phyloP scores from a whole-genome alignment of 2,113 vertebrate genomes.

The Blennius ocellaris region DNA sequence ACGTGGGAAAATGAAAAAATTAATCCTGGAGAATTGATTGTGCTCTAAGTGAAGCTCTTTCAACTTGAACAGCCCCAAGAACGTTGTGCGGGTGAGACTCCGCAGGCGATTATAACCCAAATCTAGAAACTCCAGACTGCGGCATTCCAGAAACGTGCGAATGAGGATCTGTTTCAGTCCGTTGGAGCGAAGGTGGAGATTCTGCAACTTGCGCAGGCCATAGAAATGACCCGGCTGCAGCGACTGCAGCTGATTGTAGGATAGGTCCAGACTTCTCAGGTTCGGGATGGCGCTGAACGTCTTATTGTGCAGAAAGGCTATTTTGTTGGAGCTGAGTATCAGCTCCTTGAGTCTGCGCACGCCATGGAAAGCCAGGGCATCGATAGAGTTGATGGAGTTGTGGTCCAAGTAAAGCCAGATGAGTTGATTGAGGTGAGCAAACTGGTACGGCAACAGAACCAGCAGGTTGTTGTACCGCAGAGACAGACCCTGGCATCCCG shows the following conservation, averaged over 20 bases:
- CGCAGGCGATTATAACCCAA: constrained; percentile 95
- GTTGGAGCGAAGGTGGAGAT: constrained; percentile 93
- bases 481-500: constrained; percentile 94
- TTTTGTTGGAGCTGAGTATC: constrained; percentile 96
- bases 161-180: constrained; percentile 89
- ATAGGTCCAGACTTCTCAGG: constrained; percentile 94
- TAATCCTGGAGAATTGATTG: constrained; percentile 97
- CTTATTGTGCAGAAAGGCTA: constrained; percentile 90
- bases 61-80: constrained; percentile 92
- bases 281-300: constrained; percentile 93
- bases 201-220: constrained; percentile 93
- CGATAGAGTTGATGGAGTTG: constrained; percentile 90
- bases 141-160: constrained; percentile 94
- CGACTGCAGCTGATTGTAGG: constrained; percentile 93
- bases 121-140: constrained; percentile 96
- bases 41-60: constrained; percentile 96
- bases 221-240: constrained; percentile 92
- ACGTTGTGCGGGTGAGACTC: constrained; percentile 92
- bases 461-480: constrained; percentile 95
- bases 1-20: constrained; percentile 94
- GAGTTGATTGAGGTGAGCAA: constrained; percentile 95
- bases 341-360: constrained; percentile 95
- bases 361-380: constrained; percentile 92
- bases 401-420: constrained; percentile 98
- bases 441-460: constrained; percentile 92